A percentile compares a stretch with the other conserved stretches of the same genome.
These are phyloP conservation scores for Oxyura jamaicensis DNA, from an alignment of 2,113 vertebrate genomes.

Conservation along the genomic window DNA sequence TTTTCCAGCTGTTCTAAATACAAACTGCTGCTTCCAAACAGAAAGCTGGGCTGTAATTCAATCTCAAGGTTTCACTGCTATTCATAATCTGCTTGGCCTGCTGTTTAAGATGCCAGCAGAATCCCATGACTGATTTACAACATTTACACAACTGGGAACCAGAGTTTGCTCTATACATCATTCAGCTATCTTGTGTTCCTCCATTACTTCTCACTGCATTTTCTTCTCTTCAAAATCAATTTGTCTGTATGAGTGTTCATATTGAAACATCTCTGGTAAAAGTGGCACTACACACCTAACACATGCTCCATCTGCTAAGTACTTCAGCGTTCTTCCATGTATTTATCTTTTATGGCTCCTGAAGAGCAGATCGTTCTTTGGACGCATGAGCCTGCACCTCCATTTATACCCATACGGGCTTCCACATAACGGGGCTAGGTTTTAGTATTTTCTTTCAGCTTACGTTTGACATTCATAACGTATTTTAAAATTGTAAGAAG, in stretches of 20 bases:
- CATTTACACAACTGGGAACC: not conserved
- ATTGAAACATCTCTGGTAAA: not conserved
- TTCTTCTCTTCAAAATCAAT: not conserved
- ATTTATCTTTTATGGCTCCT: not conserved
- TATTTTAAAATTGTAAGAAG: not conserved
- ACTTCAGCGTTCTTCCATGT: not conserved
- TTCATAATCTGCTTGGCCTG: not conserved
- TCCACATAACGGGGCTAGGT: not conserved
- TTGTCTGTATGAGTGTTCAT: not conserved
- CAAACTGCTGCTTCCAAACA: not conserved
- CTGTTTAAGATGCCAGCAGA: not conserved
- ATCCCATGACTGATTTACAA: not conserved
- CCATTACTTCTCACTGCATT: not conserved
- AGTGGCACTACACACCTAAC: not conserved
- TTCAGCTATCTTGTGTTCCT: not conserved
- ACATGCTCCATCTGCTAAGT: not conserved
- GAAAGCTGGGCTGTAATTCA: constrained; percentile 21
- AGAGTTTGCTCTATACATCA: not conserved
- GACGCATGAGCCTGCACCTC: not conserved
- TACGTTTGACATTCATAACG: not conserved
- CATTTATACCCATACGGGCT: not conserved
- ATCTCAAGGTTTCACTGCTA: constrained; percentile 16
- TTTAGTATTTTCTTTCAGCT: not conserved
- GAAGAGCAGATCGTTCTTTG: not conserved
- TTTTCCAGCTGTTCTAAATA: constrained; percentile 52